A percentile compares a stretch with the other conserved stretches of the same genome.
phyloP scores from a whole-genome alignment of 1,140 invertebrate species.

The Hylyphantes graminicola region DNA sequence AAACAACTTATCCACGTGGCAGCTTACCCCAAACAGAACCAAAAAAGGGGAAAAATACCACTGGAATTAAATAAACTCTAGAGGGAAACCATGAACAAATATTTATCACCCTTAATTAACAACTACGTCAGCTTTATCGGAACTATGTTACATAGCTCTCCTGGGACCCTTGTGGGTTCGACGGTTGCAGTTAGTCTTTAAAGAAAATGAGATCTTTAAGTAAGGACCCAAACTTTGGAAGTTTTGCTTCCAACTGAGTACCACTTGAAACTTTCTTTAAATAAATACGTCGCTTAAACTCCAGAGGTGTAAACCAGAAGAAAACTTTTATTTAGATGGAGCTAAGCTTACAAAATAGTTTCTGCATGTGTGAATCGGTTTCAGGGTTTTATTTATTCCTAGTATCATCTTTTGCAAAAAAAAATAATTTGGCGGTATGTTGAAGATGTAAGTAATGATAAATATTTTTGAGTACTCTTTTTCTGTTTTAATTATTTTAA shows the following conservation, averaged over 20 bases:
- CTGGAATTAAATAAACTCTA: constrained; percentile 11
- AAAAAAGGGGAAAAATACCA: background rate
- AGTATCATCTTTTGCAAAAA: too few relatives aligned
- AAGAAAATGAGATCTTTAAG: constrained; percentile 15
- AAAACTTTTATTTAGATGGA: too few relatives aligned
- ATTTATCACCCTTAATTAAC: constrained; percentile 52
- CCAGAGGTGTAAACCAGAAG: constrained; percentile 9
- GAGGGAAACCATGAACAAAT: constrained; percentile 32
- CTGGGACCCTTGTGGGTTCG: constrained; percentile 2
- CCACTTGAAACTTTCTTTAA: constrained; percentile 16
- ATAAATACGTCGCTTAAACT: constrained; percentile 26
- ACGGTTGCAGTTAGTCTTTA: constrained; percentile 7
- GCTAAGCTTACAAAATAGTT: too few relatives aligned
- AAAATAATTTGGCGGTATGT: too few relatives aligned
- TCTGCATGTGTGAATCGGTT: too few relatives aligned
- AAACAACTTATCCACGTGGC: too few relatives aligned
- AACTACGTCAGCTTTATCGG: constrained; percentile 39
- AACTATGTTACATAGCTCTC: constrained; percentile 35
- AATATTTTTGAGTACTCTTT: too few relatives aligned
- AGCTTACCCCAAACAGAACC: background rate
- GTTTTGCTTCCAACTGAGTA: background rate
- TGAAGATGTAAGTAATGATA: too few relatives aligned
- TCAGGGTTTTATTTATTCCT: too few relatives aligned
- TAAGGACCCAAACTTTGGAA: constrained; percentile 27
- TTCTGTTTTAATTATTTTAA: too few relatives aligned